Evolutionary conservation across 2,888 invertebrate genomes (phyloP).

Genomic region (Tachystola acroxantha): DNA sequence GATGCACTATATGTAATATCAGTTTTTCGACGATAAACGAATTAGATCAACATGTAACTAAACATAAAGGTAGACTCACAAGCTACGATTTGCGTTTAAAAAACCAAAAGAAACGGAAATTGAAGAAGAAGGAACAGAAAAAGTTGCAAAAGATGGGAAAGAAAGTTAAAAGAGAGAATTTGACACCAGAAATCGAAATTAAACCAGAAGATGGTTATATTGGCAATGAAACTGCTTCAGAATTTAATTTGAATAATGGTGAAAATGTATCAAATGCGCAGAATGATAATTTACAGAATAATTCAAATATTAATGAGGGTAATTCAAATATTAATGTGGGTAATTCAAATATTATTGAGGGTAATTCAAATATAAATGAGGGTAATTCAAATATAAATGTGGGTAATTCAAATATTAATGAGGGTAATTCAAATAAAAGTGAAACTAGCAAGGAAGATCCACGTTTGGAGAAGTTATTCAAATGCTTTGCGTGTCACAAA

Average conservation of each 20-base stretch:
- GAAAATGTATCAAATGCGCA: conserved; percentile 10
- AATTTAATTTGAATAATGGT: conserved; percentile 20
- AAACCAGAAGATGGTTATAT: conserved; percentile 68
- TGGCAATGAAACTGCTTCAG: conserved; percentile 45
- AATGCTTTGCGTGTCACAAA: conserved; percentile 65
- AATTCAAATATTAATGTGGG: too few species aligned
- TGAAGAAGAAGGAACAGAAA: conserved; percentile 48
- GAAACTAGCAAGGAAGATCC: conserved; percentile 19
- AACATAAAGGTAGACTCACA: conserved; percentile 57
- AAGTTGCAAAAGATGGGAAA: conserved; percentile 32
- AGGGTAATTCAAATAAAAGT: conserved; percentile 4
- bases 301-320: too few species aligned
- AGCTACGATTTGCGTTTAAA: conserved; percentile 58
- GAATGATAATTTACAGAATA: conserved; percentile 10
- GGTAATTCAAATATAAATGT: too few species aligned
- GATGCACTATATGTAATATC: conserved; percentile 59
- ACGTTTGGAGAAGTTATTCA: conserved; percentile 58
- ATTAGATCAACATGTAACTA: conserved; percentile 52
- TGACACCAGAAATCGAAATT: conserved; percentile 39
- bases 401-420: conserved; percentile 7
- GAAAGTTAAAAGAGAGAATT: conserved; percentile 31
- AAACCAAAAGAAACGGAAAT: conserved; percentile 49
- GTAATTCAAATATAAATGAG: too few species aligned
- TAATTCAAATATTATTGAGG: too few species aligned
- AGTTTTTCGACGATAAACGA: conserved; percentile 41